Evolutionary conservation across 2,797 vertebrate species (phyloP).

Genomic region (Manis javanica): DNA sequence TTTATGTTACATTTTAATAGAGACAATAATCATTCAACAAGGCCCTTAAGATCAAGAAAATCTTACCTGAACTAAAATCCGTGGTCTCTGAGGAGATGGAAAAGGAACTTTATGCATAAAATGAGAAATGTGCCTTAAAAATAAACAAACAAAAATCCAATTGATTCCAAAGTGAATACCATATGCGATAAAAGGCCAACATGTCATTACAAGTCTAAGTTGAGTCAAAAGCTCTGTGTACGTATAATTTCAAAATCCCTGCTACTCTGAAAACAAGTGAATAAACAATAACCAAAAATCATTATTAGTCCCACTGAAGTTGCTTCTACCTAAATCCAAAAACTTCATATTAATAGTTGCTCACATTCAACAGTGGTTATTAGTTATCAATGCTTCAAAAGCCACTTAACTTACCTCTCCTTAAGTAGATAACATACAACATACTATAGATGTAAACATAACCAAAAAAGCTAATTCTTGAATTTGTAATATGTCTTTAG

Average conservation of each 20-base stretch:
- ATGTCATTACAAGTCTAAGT: constrained; percentile 26
- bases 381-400: constrained; percentile 3
- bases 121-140: constrained; percentile 96
- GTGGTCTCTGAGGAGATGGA: constrained; percentile 96
- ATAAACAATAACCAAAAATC: neutral
- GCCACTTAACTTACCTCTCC: neutral
- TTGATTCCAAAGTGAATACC: constrained; percentile 59
- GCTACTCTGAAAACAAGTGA: constrained; percentile 54
- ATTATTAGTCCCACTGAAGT: neutral
- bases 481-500: neutral
- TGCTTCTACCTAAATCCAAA: neutral
- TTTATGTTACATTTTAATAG: constrained; percentile 47
- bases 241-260: neutral
- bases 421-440: neutral
- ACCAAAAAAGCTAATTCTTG: constrained; percentile 27
- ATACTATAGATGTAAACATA: neutral
- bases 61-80: constrained; percentile 97
- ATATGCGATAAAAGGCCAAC: constrained; percentile 43
- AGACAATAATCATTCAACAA: neutral
- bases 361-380: constrained; percentile 29
- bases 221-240: constrained; percentile 34
- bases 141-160: constrained; percentile 70
- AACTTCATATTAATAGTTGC: constrained; percentile 40
- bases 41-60: constrained; percentile 39
- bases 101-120: constrained; percentile 99